Percentiles rank a stretch among this genome's conserved stretches.
These are phyloP conservation scores for Carcina quercana DNA, from an alignment of 2,888 invertebrate species.

Conservation along the genomic window DNA sequence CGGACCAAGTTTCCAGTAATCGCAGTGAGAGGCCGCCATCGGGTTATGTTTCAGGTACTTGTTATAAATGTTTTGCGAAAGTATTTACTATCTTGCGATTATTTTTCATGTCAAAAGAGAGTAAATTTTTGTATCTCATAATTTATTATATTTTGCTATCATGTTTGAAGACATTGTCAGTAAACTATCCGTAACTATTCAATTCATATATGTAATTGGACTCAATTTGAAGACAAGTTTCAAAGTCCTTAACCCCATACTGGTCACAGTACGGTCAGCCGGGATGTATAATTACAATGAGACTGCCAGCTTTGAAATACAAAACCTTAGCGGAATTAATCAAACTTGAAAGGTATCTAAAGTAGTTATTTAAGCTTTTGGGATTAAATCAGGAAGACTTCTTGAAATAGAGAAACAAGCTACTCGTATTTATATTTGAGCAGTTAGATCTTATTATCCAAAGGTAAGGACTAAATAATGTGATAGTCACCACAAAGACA, in stretches of 20 bases:
- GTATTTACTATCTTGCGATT: too few species aligned
- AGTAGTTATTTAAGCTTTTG: slow-evolving; percentile 19
- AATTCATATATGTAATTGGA: neutral
- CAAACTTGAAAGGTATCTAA: slow-evolving; percentile 28
- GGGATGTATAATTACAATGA: slow-evolving; percentile 57
- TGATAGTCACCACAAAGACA: slow-evolving; percentile 24
- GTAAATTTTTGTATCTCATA: too few species aligned
- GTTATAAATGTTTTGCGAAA: slow-evolving; percentile 1
- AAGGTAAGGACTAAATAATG: too few species aligned
- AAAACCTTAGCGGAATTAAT: slow-evolving; percentile 44
- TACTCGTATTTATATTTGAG: too few species aligned
- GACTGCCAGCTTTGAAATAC: slow-evolving; percentile 55
- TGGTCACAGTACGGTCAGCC: slow-evolving; percentile 45
- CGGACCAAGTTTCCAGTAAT: slow-evolving; percentile 28
- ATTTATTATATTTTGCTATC: too few species aligned
- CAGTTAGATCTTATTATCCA: too few species aligned
- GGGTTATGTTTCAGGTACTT: slow-evolving; percentile 12
- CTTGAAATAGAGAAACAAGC: slow-evolving; percentile 6
- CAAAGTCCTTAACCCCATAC: slow-evolving; percentile 42
- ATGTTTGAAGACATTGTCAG: too few species aligned
- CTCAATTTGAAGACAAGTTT: slow-evolving; percentile 15
- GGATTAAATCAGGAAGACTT: slow-evolving; percentile 2
- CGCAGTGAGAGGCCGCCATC: slow-evolving; percentile 18
- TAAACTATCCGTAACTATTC: too few species aligned
- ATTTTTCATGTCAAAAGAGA: too few species aligned